Evolutionary conservation across 2,888 invertebrate species (phyloP).

Genomic region (Blastobasis adustella): DNA sequence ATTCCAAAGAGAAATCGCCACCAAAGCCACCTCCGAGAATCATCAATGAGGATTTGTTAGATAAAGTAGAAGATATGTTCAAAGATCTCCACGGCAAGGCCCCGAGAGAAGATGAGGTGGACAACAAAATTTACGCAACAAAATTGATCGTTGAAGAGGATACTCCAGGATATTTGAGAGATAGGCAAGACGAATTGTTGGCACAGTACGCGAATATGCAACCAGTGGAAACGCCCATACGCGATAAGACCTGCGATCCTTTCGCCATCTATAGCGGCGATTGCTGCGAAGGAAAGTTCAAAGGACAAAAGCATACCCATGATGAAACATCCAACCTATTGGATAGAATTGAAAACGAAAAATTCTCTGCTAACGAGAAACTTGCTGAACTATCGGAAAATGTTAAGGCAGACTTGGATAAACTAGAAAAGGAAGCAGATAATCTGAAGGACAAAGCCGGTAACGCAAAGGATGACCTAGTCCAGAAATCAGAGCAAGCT

Average conservation of each 20-base stretch:
- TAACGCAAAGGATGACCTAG: conserved; percentile 37
- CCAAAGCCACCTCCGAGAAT: conserved; percentile 63
- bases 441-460: conserved; percentile 43
- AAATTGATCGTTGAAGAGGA: conserved; percentile 64
- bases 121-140: conserved; percentile 50
- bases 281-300: conserved; percentile 52
- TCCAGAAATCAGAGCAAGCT: conserved; percentile 31
- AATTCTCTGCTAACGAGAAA: conserved; percentile 56
- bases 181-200: conserved; percentile 47
- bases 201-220: conserved; percentile 63
- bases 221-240: conserved; percentile 57
- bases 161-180: conserved; percentile 23
- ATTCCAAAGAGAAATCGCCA: conserved; percentile 44
- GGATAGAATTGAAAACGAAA: conserved; percentile 60
- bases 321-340: conserved; percentile 60
- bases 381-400: conserved; percentile 42
- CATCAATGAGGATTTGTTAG: conserved; percentile 61
- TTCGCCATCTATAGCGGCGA: conserved; percentile 52
- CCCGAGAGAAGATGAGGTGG: conserved; percentile 46
- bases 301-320: conserved; percentile 54
- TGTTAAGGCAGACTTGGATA: conserved; percentile 40
- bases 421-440: conserved; percentile 50
- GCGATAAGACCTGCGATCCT: conserved; percentile 42
- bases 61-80: conserved; percentile 71
- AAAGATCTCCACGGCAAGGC: conserved; percentile 57